Conservation (phyloP, 2,113 vertebrate genomes). For the Psittacula cyanocephala region DNA sequence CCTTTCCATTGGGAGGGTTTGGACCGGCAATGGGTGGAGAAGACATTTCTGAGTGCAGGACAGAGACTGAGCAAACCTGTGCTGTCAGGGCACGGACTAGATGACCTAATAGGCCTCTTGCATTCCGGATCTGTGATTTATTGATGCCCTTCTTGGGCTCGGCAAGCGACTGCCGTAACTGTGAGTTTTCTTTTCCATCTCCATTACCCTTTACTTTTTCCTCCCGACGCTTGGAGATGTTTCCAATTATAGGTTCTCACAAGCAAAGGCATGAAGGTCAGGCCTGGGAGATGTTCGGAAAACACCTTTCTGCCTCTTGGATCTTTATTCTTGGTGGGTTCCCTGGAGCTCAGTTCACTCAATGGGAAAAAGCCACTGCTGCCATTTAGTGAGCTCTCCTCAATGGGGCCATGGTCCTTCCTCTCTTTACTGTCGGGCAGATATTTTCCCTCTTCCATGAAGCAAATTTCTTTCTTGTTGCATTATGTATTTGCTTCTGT, state of each 20-base stretch:
- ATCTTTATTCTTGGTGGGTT: neutral
- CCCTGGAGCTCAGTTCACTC: neutral
- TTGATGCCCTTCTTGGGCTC: neutral
- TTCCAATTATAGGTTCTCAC: slow-evolving; percentile 42
- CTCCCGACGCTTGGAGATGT: neutral
- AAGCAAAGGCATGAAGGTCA: slow-evolving; percentile 16
- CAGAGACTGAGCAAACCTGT: neutral
- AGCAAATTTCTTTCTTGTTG: neutral
- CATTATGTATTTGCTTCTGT: neutral
- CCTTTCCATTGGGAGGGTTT: neutral
- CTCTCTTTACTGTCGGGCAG: neutral
- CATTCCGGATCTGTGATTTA: slow-evolving; percentile 32
- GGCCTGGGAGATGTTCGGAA: slow-evolving; percentile 33
- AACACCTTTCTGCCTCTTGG: neutral
- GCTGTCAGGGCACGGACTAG: neutral
- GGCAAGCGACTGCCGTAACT: neutral
- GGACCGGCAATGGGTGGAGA: neutral
- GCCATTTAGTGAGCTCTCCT: neutral
- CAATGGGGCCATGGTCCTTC: neutral
- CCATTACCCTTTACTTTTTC: slow-evolving; percentile 21
- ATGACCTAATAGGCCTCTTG: neutral
- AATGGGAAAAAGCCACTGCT: neutral
- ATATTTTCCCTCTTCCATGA: neutral
- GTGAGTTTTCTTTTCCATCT: slow-evolving; percentile 31
- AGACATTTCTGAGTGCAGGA: neutral